Conservation (phyloP, 2,888 invertebrate species). For the Aradus depressus region DNA sequence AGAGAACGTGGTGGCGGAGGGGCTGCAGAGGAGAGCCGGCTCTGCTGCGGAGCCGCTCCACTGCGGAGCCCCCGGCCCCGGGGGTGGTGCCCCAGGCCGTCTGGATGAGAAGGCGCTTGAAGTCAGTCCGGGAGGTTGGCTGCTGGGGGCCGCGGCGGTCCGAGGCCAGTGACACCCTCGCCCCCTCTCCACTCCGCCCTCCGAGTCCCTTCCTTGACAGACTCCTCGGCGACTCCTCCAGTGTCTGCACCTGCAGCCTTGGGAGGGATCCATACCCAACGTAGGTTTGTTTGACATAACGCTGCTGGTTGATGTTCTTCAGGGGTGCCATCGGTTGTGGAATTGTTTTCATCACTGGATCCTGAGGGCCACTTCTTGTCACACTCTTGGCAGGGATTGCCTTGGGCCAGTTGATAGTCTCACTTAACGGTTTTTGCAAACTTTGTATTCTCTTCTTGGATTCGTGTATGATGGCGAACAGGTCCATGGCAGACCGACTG, state of each 20-base stretch:
- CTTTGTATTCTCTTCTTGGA: conserved; percentile 46
- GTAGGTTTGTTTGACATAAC: conserved; percentile 18
- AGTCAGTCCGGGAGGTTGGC: conserved; percentile 71
- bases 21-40: conserved; percentile 20
- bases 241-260: conserved; percentile 23
- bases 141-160: conserved; percentile 36
- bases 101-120: conserved; percentile 66
- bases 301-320: conserved; percentile 19
- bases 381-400: conserved; percentile 26
- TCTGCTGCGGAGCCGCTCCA: conserved; percentile 42
- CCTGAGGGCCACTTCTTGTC: neutral
- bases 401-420: conserved; percentile 28
- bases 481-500: conserved; percentile 65
- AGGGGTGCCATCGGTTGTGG: conserved; percentile 25
- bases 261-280: conserved; percentile 25
- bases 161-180: conserved; percentile 23
- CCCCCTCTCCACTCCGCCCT: conserved; percentile 20
- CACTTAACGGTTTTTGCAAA: conserved; percentile 34
- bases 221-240: conserved; percentile 25
- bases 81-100: conserved; percentile 55
- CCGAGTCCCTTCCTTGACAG: conserved; percentile 19
- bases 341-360: conserved; percentile 13
- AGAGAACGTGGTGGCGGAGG: conserved; percentile 58
- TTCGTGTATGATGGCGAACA: conserved; percentile 65
- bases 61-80: conserved; percentile 57